Evolutionary conservation across 1,140 invertebrate species (phyloP).

Genomic region (Pseudomyrmex pallidus): DNA sequence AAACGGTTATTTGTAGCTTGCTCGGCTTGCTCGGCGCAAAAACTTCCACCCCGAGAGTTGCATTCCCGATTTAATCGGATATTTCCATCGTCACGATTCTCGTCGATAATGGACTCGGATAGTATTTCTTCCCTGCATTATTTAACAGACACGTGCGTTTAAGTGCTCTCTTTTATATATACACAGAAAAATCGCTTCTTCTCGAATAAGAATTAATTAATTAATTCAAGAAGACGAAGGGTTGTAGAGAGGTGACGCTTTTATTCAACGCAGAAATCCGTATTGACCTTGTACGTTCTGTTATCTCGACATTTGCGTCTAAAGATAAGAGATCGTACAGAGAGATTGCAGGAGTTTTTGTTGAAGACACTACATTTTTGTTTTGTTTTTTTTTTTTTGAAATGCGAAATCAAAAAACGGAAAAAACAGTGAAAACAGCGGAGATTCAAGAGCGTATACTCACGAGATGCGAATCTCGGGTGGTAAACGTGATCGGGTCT

Average conservation of each 20-base stretch:
- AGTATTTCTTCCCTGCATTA: slow-evolving; percentile 39
- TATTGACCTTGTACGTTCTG: not conserved
- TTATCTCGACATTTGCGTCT: not conserved
- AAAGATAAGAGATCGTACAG: no score
- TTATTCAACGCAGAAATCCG: not conserved
- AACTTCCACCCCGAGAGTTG: slow-evolving; percentile 15
- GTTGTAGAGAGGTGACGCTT: not conserved
- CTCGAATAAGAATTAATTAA: slow-evolving; percentile 11
- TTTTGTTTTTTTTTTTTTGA: no score
- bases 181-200: not conserved
- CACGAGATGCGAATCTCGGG: slow-evolving; percentile 94
- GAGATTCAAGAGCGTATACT: slow-evolving; percentile 80
- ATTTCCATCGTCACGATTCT: slow-evolving; percentile 48
- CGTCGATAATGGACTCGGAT: slow-evolving; percentile 37
- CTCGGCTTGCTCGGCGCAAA: slow-evolving; percentile 36
- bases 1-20: slow-evolving; percentile 43
- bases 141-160: slow-evolving; percentile 35
- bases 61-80: slow-evolving; percentile 56
- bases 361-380: no score
- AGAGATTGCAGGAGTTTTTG: no score
- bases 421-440: not conserved
- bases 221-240: not conserved
- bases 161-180: not conserved
- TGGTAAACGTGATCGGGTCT: slow-evolving; percentile 96
- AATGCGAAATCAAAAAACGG: not conserved